Evolutionary conservation across 2,113 vertebrate species (phyloP).

Genomic region (Haliaeetus leucogaster): DNA sequence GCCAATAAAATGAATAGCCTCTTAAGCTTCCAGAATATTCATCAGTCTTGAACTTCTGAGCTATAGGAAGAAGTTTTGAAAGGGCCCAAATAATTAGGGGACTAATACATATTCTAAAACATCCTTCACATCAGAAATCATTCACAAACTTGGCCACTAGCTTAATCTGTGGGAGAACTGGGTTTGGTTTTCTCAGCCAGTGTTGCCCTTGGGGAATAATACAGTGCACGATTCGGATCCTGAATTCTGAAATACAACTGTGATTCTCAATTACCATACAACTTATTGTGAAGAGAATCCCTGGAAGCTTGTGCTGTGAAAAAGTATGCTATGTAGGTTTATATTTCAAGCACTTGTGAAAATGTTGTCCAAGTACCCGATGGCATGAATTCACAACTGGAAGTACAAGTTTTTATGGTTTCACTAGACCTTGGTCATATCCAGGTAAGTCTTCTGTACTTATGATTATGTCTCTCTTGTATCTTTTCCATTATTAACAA

Average conservation of each 20-base stretch:
- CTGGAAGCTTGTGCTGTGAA: neutral
- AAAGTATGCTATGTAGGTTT: neutral
- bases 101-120: neutral
- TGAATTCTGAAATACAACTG: neutral
- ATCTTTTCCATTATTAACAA: neutral
- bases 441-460: neutral
- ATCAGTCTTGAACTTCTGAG: neutral
- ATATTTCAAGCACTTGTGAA: neutral
- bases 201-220: neutral
- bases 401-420: neutral
- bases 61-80: neutral
- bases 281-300: neutral
- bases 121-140: neutral
- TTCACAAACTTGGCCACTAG: neutral
- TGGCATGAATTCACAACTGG: neutral
- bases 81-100: neutral
- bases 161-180: neutral
- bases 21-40: neutral
- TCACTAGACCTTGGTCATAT: neutral
- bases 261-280: neutral
- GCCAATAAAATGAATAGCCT: neutral
- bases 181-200: neutral
- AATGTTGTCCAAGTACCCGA: neutral
- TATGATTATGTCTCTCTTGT: neutral
- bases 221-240: accelerated